A percentile compares a stretch with the other conserved stretches of the same genome.
phyloP scores from a whole-genome alignment of 2,113 vertebrate species.

The Ammospiza nelsoni region DNA sequence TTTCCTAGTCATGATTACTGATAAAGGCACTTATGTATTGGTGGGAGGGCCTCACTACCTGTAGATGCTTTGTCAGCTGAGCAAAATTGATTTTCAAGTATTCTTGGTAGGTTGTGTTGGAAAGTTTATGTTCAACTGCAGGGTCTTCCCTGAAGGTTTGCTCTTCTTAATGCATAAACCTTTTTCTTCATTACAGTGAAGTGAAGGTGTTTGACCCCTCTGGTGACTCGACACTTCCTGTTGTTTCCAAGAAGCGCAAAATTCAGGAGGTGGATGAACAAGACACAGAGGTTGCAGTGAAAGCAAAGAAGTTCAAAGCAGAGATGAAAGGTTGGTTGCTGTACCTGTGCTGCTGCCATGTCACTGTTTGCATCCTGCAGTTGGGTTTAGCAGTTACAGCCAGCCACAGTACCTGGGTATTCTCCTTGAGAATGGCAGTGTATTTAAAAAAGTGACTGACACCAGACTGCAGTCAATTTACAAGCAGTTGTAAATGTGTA shows the following conservation, averaged over 20 bases:
- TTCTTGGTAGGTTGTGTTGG: not conserved
- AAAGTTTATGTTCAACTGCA: not conserved
- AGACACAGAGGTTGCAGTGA: conserved; percentile 73
- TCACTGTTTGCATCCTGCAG: accelerated
- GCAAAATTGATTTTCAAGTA: not conserved
- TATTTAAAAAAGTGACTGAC: not conserved
- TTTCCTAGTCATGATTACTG: not conserved
- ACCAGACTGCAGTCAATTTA: not conserved
- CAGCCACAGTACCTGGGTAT: not conserved
- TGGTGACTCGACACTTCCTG: conserved; percentile 90
- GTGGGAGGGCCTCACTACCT: not conserved
- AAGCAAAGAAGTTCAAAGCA: conserved; percentile 85
- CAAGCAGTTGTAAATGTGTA: not conserved
- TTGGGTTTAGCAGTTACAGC: not conserved
- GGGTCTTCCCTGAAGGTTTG: not conserved
- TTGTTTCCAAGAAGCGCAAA: conserved; percentile 91
- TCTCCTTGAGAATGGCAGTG: not conserved
- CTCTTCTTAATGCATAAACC: not conserved
- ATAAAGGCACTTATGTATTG: not conserved
- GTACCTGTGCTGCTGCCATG: not conserved
- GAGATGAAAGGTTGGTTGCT: conserved; percentile 75
- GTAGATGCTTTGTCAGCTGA: not conserved
- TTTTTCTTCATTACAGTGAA: conserved; percentile 78
- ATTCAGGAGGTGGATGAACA: conserved; percentile 84
- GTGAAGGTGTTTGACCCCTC: conserved; percentile 91